Evolutionary conservation across 2,797 vertebrate genomes (phyloP).

Genomic region (Stomatorhinus walkeri): DNA sequence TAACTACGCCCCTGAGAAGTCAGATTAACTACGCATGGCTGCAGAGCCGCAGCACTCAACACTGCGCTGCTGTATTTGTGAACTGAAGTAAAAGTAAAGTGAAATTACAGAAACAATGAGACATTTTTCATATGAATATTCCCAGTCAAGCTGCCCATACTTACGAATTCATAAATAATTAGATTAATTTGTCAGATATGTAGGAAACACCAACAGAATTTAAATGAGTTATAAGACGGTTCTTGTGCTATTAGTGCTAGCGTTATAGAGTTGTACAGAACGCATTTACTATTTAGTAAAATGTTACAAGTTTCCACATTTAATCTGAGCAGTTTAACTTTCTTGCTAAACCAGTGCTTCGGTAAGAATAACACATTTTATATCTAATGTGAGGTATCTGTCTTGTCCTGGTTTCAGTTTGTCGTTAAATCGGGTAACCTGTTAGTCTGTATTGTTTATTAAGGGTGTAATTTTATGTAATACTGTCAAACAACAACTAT

Average conservation of each 20-base stretch:
- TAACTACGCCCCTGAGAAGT: neutral
- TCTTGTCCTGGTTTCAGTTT: neutral
- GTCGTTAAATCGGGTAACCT: neutral
- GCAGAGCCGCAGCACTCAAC: constrained; percentile 22
- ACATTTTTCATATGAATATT: constrained; percentile 39
- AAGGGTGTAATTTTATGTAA: neutral
- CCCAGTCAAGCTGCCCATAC: constrained; percentile 40
- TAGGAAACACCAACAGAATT: neutral
- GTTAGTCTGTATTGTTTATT: neutral
- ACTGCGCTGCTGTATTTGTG: constrained; percentile 26
- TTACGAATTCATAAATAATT: constrained; percentile 39
- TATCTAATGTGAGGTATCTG: neutral
- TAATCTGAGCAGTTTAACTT: neutral
- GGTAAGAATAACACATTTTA: constrained; percentile 34
- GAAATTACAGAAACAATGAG: constrained; percentile 38
- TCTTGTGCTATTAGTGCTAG: neutral
- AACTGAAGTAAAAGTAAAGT: constrained; percentile 46
- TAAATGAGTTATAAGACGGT: neutral
- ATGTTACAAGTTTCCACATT: constrained; percentile 6
- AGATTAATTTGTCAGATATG: constrained; percentile 21
- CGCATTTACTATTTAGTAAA: constrained; percentile 18
- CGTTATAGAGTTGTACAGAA: neutral
- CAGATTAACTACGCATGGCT: constrained; percentile 6
- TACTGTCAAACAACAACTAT: neutral
- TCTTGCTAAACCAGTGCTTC: constrained; percentile 22